A percentile compares a stretch with the other conserved stretches of the same genome.
These are phyloP conservation scores for Podarcis siculus DNA, from an alignment of 2,797 vertebrate genomes.

Conservation along the genomic window DNA sequence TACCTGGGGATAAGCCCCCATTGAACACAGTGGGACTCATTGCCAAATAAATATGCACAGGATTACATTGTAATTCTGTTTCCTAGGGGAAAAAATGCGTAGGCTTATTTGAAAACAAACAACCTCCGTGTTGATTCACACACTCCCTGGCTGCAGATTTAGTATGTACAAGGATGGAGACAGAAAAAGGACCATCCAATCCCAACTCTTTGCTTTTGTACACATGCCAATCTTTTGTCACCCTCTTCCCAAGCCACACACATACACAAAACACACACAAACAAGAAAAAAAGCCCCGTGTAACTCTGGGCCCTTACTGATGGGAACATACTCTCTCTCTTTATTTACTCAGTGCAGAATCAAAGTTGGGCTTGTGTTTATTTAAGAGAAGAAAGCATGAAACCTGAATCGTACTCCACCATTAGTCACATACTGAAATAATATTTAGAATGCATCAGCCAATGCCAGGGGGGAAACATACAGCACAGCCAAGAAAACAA, in stretches of 20 bases:
- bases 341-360: constrained; percentile 45
- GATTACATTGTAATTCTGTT: background rate
- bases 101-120: background rate
- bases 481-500: constrained; percentile 24
- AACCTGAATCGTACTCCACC: constrained; percentile 32
- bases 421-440: constrained; percentile 48
- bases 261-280: background rate
- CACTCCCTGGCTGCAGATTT: background rate
- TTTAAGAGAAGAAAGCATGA: constrained; percentile 41
- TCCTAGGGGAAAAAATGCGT: background rate
- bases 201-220: background rate
- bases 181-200: background rate
- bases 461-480: constrained; percentile 30
- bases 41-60: background rate
- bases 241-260: background rate
- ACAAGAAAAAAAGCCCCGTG: background rate
- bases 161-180: background rate
- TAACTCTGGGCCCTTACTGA: constrained; percentile 1
- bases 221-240: background rate
- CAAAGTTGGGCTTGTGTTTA: constrained; percentile 44
- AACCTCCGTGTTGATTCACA: background rate
- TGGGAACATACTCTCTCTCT: constrained; percentile 15
- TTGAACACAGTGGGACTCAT: background rate
- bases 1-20: background rate
- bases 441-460: constrained; percentile 27